Evolutionary conservation across 2,113 vertebrate genomes (phyloP), one percentile per base, ranked within the genome.

Genomic region (Condylura cristata): DNA sequence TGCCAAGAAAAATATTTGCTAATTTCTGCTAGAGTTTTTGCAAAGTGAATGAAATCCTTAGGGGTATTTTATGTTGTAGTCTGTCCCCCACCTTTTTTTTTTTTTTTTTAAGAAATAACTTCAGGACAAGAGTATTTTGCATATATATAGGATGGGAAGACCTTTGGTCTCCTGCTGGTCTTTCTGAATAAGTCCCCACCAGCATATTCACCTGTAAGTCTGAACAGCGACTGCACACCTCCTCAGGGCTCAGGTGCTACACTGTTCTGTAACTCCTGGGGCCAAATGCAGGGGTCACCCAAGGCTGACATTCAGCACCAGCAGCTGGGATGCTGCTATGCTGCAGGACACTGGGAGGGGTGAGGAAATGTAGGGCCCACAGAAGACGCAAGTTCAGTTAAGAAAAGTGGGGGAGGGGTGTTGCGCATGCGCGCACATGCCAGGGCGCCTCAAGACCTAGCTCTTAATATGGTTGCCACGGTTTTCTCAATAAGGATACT

Each of bases 301-400:
- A 65, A 3, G 39, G 8, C 26, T 61, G 13, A 60, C 17, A 46
- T 0, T 6, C 2, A 56, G 16, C 0, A 2, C 12, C 34, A 41
- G 6, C 3, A 24, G 2, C 5, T 22, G 0, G 44, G 28, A 32
- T 8, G 37, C 22, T 2, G 0, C 44, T n/a, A 17, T 18, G 16
- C 0, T 2, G 0, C 5, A 48, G 28, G 18, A 28, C 3, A 4
- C 18, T 30, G 32, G 75, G 22, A 56, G 72, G 90, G 41, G 16
- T 28, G 2, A 60, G 13, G 82, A 18, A 58, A 37, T 8, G 1
- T 8, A 17, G 10, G 26, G 4, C 48, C 39, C 37, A 14, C 0
- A 80, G 58, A 2, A 66, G 11, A 6, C 18, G 34, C 89, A 20
- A 6, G 56, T 92, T 68, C 32, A 32, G 44, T 56, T 60, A 72